These are phyloP conservation scores for Manduca sexta DNA, from an alignment of 1,140 invertebrate genomes.

Conservation along the genomic window DNA sequence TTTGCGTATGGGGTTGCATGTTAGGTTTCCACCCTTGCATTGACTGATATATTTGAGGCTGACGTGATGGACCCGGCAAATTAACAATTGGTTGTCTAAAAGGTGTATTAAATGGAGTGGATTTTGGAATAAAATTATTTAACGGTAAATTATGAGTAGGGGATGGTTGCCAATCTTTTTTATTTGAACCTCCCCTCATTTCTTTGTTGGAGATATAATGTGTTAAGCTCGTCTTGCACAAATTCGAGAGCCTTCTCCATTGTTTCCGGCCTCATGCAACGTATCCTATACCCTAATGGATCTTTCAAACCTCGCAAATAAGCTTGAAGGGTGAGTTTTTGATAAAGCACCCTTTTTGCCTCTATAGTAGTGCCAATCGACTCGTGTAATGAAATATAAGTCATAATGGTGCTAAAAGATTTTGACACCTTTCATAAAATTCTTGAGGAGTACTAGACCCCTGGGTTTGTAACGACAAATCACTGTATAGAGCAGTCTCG, in stretches of 20 bases:
- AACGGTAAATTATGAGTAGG: background rate
- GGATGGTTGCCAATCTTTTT: background rate
- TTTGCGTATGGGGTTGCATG: background rate
- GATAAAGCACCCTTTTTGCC: conserved; percentile 14
- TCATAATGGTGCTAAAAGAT: conserved; percentile 20
- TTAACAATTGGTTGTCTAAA: no score
- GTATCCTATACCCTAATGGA: conserved; percentile 14
- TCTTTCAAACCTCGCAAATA: conserved; percentile 12
- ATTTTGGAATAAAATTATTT: background rate
- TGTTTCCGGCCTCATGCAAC: conserved; percentile 13
- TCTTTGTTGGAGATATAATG: conserved; percentile 12
- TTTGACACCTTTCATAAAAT: conserved; percentile 20
- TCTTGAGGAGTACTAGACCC: conserved; percentile 13
- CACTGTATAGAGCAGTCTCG: conserved; percentile 21
- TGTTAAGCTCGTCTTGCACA: no score
- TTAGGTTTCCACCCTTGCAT: background rate
- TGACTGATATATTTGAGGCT: background rate
- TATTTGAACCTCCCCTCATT: conserved; percentile 1
- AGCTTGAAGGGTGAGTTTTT: conserved; percentile 8
- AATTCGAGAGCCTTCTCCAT: no score
- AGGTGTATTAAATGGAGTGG: background rate
- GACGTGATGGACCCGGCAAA: background rate
- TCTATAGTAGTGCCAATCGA: conserved; percentile 12
- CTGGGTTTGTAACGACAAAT: conserved; percentile 15
- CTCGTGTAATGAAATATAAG: conserved; percentile 18